These are phyloP conservation scores for Pseudochirops cupreus DNA, from an alignment of 2,797 vertebrate species.

Conservation along the genomic window DNA sequence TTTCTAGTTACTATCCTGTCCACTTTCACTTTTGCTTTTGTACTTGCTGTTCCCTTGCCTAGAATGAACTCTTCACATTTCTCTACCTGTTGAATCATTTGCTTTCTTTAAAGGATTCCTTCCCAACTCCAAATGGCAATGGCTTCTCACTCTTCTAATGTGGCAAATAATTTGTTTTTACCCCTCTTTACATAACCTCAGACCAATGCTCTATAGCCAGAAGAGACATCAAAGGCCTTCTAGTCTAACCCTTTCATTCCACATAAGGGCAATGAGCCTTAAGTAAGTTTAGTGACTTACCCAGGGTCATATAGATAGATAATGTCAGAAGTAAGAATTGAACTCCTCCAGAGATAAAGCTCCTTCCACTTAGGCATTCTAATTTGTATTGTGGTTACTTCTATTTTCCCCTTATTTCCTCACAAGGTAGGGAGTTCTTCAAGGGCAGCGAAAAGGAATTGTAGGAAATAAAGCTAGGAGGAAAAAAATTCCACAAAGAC, in stretches of 20 bases:
- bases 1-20: not conserved
- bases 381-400: not conserved
- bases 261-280: accelerated
- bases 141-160: not conserved
- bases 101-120: not conserved
- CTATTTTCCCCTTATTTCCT: not conserved
- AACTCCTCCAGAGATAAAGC: not conserved
- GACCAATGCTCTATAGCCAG: not conserved
- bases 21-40: not conserved
- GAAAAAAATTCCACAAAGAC: not conserved
- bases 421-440: not conserved
- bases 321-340: not conserved
- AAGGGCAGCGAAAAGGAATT: not conserved
- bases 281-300: not conserved
- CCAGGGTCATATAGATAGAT: not conserved
- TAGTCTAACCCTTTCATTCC: not conserved
- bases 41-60: not conserved
- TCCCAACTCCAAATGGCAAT: not conserved
- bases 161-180: not conserved
- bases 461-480: not conserved
- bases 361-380: not conserved
- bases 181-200: not conserved
- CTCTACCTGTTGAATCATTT: not conserved
- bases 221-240: not conserved
- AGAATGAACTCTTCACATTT: not conserved